phyloP scores from a whole-genome alignment of 1,140 invertebrate genomes.

The Rhizoglyphus robini region DNA sequence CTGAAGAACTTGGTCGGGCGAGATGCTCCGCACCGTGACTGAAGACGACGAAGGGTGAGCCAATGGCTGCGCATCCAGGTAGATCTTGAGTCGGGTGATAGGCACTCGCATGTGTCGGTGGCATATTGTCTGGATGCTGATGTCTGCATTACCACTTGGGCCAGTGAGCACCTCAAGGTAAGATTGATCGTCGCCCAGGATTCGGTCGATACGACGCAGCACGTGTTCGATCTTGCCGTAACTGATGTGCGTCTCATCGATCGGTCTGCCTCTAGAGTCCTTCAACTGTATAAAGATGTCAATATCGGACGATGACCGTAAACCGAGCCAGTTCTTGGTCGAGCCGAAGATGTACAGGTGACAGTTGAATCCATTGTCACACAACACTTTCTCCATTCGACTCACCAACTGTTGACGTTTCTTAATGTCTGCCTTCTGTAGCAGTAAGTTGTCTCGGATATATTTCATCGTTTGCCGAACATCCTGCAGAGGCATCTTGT shows the following conservation, averaged over 20 bases:
- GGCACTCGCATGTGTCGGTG: slow-evolving; percentile 11
- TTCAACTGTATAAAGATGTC: not conserved
- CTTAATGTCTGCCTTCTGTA: not conserved
- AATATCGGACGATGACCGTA: not conserved
- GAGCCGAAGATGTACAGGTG: not conserved
- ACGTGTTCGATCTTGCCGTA: not conserved
- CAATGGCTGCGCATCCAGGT: not conserved
- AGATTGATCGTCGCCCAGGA: not conserved
- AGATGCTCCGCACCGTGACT: no score
- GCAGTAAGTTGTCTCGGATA: not conserved
- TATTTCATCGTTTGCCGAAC: not conserved
- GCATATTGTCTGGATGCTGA: not conserved
- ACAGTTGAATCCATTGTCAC: not conserved
- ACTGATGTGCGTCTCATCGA: not conserved
- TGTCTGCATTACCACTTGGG: not conserved
- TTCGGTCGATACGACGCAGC: not conserved
- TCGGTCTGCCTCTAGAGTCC: not conserved
- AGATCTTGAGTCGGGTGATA: not conserved
- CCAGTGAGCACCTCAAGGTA: not conserved
- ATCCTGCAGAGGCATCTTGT: not conserved
- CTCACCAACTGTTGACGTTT: not conserved
- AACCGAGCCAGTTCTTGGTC: not conserved
- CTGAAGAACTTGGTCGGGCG: not conserved
- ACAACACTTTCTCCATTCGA: not conserved
- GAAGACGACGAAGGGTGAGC: not conserved